phyloP scores from a whole-genome alignment of 2,888 invertebrate genomes.

The Macrophya alboannulata region DNA sequence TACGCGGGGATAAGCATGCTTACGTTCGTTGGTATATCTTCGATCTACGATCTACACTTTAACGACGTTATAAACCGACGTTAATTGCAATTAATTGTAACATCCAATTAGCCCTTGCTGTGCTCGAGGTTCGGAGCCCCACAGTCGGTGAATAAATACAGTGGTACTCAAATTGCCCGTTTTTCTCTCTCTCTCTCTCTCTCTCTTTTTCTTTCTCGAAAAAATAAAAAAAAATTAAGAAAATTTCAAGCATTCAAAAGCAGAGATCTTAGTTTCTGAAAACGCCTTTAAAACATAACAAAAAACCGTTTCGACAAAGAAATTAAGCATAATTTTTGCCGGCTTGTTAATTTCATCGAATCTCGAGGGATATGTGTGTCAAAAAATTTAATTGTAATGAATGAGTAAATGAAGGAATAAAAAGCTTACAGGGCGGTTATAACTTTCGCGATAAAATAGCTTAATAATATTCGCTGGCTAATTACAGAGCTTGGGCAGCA shows the following conservation, averaged over 20 bases:
- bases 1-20: constrained; percentile 43
- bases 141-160: constrained; percentile 47
- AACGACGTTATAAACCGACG: constrained; percentile 49
- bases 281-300: neutral
- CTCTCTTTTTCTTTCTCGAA: neutral
- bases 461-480: neutral
- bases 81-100: constrained; percentile 55
- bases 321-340: neutral
- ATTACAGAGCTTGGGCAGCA: constrained; percentile 41
- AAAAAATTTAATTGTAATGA: no score
- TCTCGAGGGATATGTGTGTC: neutral
- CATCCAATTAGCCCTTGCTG: constrained; percentile 51
- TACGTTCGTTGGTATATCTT: constrained; percentile 18
- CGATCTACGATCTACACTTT: constrained; percentile 45
- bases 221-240: neutral
- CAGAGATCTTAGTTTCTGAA: neutral
- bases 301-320: neutral
- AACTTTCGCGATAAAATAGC: constrained; percentile 13
- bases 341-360: neutral
- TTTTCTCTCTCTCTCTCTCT: neutral
- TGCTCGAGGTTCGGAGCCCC: constrained; percentile 16
- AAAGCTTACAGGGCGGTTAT: neutral
- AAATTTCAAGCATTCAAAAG: neutral
- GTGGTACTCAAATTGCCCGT: constrained; percentile 21
- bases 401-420: neutral